phyloP scores from a whole-genome alignment of 2,888 invertebrate genomes.

The Pheosia tremula region DNA sequence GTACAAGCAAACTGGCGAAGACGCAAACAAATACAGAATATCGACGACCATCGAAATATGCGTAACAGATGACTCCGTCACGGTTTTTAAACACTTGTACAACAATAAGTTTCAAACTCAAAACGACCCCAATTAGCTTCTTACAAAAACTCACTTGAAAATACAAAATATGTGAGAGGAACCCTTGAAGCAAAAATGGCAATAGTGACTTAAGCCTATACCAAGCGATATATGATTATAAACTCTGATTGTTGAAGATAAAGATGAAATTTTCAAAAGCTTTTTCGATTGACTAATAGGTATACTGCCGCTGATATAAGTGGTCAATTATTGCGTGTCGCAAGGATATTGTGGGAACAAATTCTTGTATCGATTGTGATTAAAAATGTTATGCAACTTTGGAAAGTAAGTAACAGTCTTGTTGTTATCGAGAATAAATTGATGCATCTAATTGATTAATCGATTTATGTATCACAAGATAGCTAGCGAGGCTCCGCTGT shows the following conservation, averaged over 20 bases:
- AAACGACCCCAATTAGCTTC: slow-evolving; percentile 31
- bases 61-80: slow-evolving; percentile 34
- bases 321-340: slow-evolving; percentile 20
- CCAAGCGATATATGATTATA: background rate
- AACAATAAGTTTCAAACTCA: slow-evolving; percentile 32
- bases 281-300: background rate
- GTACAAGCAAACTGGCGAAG: background rate
- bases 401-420: background rate
- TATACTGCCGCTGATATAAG: background rate
- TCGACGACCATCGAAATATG: slow-evolving; percentile 20
- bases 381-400: background rate
- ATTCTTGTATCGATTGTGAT: slow-evolving; percentile 6
- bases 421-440: background rate
- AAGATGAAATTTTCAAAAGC: background rate
- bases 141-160: slow-evolving; percentile 40
- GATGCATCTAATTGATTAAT: background rate
- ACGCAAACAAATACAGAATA: slow-evolving; percentile 1
- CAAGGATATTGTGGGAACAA: slow-evolving; percentile 12
- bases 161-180: slow-evolving; percentile 34
- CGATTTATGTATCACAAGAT: background rate
- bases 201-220: slow-evolving; percentile 1
- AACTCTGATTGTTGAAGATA: background rate
- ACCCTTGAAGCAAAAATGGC: slow-evolving; percentile 18
- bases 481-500: too few species aligned
- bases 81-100: slow-evolving; percentile 36